Conservation (phyloP, 2,888 invertebrate genomes). For the Rhingia rostrata region DNA sequence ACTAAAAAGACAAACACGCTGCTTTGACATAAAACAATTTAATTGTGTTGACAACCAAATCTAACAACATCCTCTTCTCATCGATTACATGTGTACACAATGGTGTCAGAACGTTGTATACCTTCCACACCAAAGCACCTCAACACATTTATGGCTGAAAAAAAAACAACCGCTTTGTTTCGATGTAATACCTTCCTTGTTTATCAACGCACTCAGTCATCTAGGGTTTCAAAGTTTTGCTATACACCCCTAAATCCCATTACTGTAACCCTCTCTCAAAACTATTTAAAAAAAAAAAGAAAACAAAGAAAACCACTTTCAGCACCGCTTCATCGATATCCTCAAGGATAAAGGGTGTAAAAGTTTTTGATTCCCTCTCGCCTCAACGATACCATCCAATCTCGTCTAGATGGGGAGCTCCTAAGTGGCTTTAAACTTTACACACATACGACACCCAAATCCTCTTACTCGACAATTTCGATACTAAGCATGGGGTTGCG, state of each 20-base stretch:
- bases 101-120: slow-evolving; percentile 38
- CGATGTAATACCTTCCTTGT: slow-evolving; percentile 45
- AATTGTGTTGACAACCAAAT: slow-evolving; percentile 23
- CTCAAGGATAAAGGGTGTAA: slow-evolving; percentile 30
- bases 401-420: slow-evolving; percentile 18
- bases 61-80: not conserved
- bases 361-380: slow-evolving; percentile 37
- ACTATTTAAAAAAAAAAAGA: slow-evolving; percentile 50
- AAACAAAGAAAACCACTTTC: slow-evolving; percentile 19
- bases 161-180: slow-evolving; percentile 38
- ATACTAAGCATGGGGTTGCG: slow-evolving; percentile 4
- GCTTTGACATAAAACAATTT: slow-evolving; percentile 20
- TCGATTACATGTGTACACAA: slow-evolving; percentile 2
- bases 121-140: slow-evolving; percentile 23
- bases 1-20: not conserved
- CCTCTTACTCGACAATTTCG: slow-evolving; percentile 27
- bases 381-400: not conserved
- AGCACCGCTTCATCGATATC: slow-evolving; percentile 55
- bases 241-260: slow-evolving; percentile 38
- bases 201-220: slow-evolving; percentile 56
- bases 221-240: slow-evolving; percentile 6
- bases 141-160: slow-evolving; percentile 22
- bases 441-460: slow-evolving; percentile 42
- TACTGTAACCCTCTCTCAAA: slow-evolving; percentile 35
- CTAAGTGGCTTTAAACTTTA: slow-evolving; percentile 52